Evolutionary conservation across 2,113 vertebrate species (phyloP), one percentile per base, ranked within the genome.

Genomic region (Paramisgurnus dabryanus): DNA sequence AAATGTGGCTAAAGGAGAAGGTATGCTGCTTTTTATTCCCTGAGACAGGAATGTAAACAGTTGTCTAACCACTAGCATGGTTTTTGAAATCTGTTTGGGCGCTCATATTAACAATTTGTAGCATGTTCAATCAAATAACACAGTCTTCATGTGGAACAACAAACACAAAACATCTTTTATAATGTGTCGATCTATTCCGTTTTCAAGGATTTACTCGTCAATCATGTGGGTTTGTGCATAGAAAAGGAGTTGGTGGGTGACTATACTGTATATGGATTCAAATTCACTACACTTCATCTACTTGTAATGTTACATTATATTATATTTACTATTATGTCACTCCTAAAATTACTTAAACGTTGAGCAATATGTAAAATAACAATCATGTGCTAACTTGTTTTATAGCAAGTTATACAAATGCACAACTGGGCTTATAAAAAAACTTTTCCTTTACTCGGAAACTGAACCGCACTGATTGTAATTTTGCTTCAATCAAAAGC

Each of bases 21-120:
- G 13, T 11, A 10, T 60, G 73, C 8, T 53, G 50, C 43, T 40
- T 70, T 72, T 0, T 72, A 22, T 43, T 1, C 40, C 58, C 40
- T 7, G 74, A 76, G 76, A 81, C 41, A 86, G 76, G 88, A 92
- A 92, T 90, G 90, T 91, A 92, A 92, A 93, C 87, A 91, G 47
- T 27, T 27, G 47, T 85, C 82, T 68, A 89, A 91, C 83, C 86
- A 76, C 85, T 83, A 85, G 83, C 87, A 86, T 77, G 88, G 86
- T 89, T 53, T 74, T 86, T 81, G 74, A 50, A 85, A 82, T 85
- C 80, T 90, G 88, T 93, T 92, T 91, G 87, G 87, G 78, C 93
- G 91, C 92, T 93, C 93, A 91, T 86, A 86, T 74, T 83, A 73
- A 8, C 61, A 87, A 82, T 82, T 86, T 90, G 87, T 85, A 87